A percentile compares a stretch with the other conserved stretches of the same genome.
These are phyloP conservation scores for Merluccius polli DNA, from an alignment of 2,797 vertebrate genomes.

Conservation along the genomic window DNA sequence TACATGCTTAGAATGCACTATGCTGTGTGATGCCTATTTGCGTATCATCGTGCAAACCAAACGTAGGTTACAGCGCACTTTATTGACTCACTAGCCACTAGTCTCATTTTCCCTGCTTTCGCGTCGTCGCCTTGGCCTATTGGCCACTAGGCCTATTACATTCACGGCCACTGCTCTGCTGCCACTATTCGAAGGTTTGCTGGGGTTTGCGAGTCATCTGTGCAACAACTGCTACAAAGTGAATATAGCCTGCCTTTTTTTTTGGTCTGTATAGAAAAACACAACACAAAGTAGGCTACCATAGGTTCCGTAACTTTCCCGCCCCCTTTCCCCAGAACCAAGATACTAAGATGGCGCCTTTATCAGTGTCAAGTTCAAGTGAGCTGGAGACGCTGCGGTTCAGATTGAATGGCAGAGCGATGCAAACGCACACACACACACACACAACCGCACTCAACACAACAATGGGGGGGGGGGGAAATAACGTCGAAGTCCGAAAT, in stretches of 20 bases:
- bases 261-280: slow-evolving; percentile 22
- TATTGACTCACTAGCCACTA: too few relatives aligned
- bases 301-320: slow-evolving; percentile 30
- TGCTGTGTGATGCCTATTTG: too few relatives aligned
- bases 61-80: too few relatives aligned
- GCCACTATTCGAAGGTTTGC: neutral
- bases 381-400: slow-evolving; percentile 54
- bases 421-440: neutral
- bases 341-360: slow-evolving; percentile 75
- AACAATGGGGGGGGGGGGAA: slow-evolving; percentile 44
- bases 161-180: neutral
- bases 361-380: slow-evolving; percentile 80
- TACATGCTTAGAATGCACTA: too few relatives aligned
- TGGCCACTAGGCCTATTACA: too few relatives aligned
- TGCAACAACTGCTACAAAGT: neutral
- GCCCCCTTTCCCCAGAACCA: slow-evolving; percentile 34
- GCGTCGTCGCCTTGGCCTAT: neutral
- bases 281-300: slow-evolving; percentile 10
- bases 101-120: too few relatives aligned
- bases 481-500: slow-evolving; percentile 53
- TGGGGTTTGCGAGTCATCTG: neutral
- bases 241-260: neutral
- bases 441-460: slow-evolving; percentile 15
- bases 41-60: too few relatives aligned
- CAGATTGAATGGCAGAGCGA: slow-evolving; percentile 40